Conservation (phyloP, 2,797 vertebrate genomes). For the Mormyrops boulengeri region DNA sequence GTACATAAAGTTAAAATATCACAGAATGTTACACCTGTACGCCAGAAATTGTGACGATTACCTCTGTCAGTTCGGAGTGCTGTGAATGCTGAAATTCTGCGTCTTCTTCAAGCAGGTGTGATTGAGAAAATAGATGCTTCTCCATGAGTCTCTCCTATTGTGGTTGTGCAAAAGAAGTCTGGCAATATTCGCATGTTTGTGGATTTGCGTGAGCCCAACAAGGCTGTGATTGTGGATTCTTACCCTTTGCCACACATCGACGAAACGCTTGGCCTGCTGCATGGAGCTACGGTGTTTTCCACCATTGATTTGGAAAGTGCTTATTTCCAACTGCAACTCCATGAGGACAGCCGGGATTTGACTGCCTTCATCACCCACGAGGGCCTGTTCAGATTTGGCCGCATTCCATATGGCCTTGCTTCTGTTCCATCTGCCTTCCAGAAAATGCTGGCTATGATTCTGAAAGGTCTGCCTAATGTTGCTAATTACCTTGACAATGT, state of each 20-base stretch:
- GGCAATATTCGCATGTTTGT: no score
- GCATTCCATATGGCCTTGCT: not conserved
- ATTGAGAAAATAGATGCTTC: no score
- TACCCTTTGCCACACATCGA: conserved; percentile 23
- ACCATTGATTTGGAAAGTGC: conserved; percentile 21
- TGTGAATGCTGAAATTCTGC: no score
- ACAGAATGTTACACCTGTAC: no score
- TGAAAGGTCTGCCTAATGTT: not conserved
- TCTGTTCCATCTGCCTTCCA: not conserved
- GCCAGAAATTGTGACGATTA: no score
- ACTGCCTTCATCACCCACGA: not conserved
- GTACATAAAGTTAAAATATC: no score
- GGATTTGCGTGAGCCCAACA: conserved; percentile 15
- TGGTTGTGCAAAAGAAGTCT: conserved; percentile 3
- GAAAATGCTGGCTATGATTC: not conserved
- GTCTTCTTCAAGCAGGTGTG: no score
- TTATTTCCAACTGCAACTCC: conserved; percentile 19
- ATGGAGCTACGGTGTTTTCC: conserved; percentile 21
- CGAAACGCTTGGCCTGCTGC: conserved; percentile 19
- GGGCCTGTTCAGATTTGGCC: not conserved
- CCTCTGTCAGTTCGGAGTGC: no score
- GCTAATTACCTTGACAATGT: not conserved
- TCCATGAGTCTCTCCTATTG: conserved; percentile 15
- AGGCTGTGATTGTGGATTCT: conserved; percentile 13
- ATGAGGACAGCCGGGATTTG: not conserved